Base-by-base conservation (phyloP, 2,888 invertebrate genomes). In the Watsonalla binaria region DNA sequence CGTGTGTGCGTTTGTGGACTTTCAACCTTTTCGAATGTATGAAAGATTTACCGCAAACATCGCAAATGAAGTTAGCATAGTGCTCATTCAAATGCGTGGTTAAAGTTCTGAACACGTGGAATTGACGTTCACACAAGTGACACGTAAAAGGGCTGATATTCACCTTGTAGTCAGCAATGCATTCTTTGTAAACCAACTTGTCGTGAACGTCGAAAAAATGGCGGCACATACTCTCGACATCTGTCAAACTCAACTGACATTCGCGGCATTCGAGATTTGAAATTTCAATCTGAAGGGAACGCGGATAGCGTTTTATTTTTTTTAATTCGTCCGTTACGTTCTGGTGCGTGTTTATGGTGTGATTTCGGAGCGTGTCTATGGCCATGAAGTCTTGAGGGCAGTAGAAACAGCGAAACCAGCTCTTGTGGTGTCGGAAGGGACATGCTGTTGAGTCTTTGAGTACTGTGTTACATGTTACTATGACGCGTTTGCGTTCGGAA, bases 61-160 rank as follows among this genome's bases (percentile, higher is more conserved):
- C 84, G 60, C 92, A 92, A 35, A 91, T 88, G 49, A 86, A 90
- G 45, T 88, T 87, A 0, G 86, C 84, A 54, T 90, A 91, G 47
- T 92, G 92, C 37, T 86, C 87, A 49, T 92, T 92, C 35, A 92
- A 61, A 66, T 92, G 92, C 0, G 80, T 84, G 0, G 88, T 87
- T 5, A 89, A 56, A 0, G 82, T 83, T 35, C 88, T 68, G 53
- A 89, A 89, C 0, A 87, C 87, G 49, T 89, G 88, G 45, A 86
- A 89, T 42, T 84, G 75, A 45, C 68, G 66, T 0, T 70, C 61
- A 46, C 89, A 89, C 9, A 88, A 55, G 55, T 88, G 89, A 51
- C 89, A 89, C 0, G 70, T 59, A 51, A 78, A 88, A 0, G 88
- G 88, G 51, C 80, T 80, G 1, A 64, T 59, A 51, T 86, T 67